phyloP scores from a whole-genome alignment of 1,140 invertebrate species.

The Pseudomyrmex sp. region DNA sequence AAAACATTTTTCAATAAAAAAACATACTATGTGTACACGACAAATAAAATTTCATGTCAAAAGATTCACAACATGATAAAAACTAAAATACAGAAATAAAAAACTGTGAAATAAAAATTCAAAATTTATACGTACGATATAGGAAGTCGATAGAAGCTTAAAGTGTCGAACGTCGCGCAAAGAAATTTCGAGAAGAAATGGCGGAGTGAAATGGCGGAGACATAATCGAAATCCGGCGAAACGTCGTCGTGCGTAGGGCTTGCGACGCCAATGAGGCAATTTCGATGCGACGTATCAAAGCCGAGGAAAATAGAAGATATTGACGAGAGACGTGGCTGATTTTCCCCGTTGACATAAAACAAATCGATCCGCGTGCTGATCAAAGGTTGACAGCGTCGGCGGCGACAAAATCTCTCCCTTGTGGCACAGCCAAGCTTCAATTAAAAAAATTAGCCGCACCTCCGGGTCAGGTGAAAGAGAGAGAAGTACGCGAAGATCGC shows the following conservation, averaged over 20 bases:
- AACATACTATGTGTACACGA: too few relatives aligned
- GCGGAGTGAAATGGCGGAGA: background rate
- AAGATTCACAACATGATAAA: too few relatives aligned
- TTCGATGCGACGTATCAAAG: slow-evolving; percentile 24
- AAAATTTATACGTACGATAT: background rate
- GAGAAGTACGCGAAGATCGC: slow-evolving; percentile 44
- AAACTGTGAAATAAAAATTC: too few relatives aligned
- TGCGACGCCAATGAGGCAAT: slow-evolving; percentile 26
- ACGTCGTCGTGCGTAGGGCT: background rate
- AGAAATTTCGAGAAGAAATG: background rate
- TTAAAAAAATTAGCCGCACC: slow-evolving; percentile 71
- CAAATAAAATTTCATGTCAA: background rate
- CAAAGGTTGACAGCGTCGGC: slow-evolving; percentile 32
- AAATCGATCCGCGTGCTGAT: slow-evolving; percentile 26
- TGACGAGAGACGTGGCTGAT: background rate
- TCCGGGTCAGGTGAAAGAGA: background rate
- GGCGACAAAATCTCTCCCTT: background rate
- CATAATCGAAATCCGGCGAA: background rate
- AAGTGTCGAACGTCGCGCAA: background rate
- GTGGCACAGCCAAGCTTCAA: slow-evolving; percentile 46
- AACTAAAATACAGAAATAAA: too few relatives aligned
- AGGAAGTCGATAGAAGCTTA: background rate
- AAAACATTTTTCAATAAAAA: background rate
- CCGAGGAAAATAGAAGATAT: background rate
- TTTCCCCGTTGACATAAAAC: slow-evolving; percentile 6